Evolutionary conservation across 2,888 invertebrate species (phyloP), one percentile per base, ranked within the genome.

Genomic region (Stomorhina lunata): DNA sequence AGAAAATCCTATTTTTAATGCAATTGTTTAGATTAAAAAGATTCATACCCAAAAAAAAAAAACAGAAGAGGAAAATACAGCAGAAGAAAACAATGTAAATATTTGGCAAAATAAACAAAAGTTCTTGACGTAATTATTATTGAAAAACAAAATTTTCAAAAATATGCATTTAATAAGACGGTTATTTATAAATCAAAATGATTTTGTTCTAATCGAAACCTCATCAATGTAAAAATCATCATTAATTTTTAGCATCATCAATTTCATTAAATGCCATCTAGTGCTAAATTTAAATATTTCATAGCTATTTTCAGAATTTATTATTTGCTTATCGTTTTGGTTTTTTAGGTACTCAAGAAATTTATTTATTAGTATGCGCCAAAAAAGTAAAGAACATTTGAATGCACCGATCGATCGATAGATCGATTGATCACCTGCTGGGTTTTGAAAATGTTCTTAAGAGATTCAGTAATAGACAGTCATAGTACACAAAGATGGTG

Each of bases 341-440:
- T 37, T 80, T 34, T 57, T 59, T 34, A 68, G 55, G 37, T 20
- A 53, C 50, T n/a, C 3, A 15, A 29, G 29, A 45, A 61, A 61
- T 45, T 37, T 71, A 55, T 48, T 72, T 61, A 32, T 63, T 43
- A 12, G 27, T 25, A 25, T 77, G 55, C 72, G 55, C 68, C 25
- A 68, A 73, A 59, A 40, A 29, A 53, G 15, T 34, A 61, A 6
- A 53, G n/a, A 78, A n/a, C 45, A 34, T 61, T 72, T 34, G 37
- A 57, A n/a, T n/a, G 25, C 43, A 57, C 59, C 40, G 72, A 73
- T n/a, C n/a, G n/a, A n/a, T n/a, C n/a, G n/a, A n/a, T n/a, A n/a
- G n/a, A n/a, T n/a, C n/a, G n/a, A n/a, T n/a, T n/a, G n/a, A n/a
- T 78, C 72, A 73, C 81, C 81, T 81, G 81, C 81, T 81, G 81